Evolutionary conservation across 2,797 vertebrate species (phyloP), one percentile per base, ranked within the genome.

Genomic region (Coranthus polyacanthus): DNA sequence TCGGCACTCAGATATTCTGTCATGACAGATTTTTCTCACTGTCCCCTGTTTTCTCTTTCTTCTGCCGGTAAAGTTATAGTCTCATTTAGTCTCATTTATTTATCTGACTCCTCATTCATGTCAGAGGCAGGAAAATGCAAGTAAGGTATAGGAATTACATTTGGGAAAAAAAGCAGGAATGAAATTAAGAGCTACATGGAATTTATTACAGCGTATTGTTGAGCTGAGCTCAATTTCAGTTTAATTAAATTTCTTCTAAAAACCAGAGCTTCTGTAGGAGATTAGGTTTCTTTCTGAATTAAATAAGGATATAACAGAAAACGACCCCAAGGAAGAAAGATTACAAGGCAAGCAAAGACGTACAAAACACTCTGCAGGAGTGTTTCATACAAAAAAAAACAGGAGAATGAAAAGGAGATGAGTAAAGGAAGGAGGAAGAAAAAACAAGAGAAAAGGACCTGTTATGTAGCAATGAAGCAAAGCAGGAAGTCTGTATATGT

Each of bases 1-100:
- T 67, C 18, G 11, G 17, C 12, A 42, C 51, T 56, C 34, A 53
- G 68, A 73, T 42, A 24, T 64, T 60, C 67, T 49, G 57, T 64
- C 57, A 34, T 39, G 6, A 45, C 50, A 53, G 53, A 60, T 41
- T 43, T 50, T 42, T 56, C 49, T 53, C 54, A 18, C 32, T 4
- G 16, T 53, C 29, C n/a, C n/a, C 26, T 29, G 17, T 70, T 44
- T 51, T 37, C 52, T 61, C 3, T 7, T 39, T 61, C 51, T 37
- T 53, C 43, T 37, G n/a, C 10, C 0, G 16, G 29, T 52, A 24
- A 51, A 45, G 9, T 9, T 52, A 24, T 51, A 45, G 9, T 9
- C 43, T 44, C 52, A 21, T 43, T 61, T 15, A n/a, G 8, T 55
- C 37, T 66, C 22, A 50, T 38, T 18, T n/a, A n/a, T n/a, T 46